Evolutionary conservation across 2,888 invertebrate genomes (phyloP).

Genomic region (Chelonus formosanus): DNA sequence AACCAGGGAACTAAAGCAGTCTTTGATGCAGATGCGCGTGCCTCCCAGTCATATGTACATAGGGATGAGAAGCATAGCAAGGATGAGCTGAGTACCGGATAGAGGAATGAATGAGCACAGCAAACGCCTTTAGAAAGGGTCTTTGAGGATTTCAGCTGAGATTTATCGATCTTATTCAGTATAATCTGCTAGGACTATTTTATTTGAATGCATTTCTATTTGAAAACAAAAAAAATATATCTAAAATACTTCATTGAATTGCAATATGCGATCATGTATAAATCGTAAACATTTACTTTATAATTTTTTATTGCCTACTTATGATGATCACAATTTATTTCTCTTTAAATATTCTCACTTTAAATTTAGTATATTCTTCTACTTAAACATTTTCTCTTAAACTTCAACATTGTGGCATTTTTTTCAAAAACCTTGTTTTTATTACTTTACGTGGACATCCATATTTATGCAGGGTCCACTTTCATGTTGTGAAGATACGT

Average conservation of each 20-base stretch:
- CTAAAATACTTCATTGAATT: constrained; percentile 8
- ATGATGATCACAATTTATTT: neutral
- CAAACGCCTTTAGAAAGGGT: neutral
- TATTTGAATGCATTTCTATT: constrained; percentile 17
- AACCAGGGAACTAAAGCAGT: constrained; percentile 1
- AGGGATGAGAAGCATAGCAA: neutral
- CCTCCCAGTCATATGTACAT: constrained; percentile 2
- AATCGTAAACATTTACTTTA: constrained; percentile 17
- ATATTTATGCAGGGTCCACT: constrained; percentile 49
- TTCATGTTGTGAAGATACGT: constrained; percentile 35
- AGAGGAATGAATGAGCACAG: neutral
- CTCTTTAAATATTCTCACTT: constrained; percentile 11
- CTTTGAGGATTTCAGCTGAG: constrained; percentile 22
- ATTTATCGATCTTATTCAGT: constrained; percentile 25
- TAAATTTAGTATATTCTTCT: too few species aligned
- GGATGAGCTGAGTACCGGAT: too few species aligned
- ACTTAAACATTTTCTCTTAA: too few species aligned
- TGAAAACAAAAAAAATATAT: constrained; percentile 11
- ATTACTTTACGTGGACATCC: constrained; percentile 46
- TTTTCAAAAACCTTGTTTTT: constrained; percentile 27
- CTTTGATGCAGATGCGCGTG: constrained; percentile 22
- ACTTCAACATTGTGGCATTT: too few species aligned
- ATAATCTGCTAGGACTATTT: constrained; percentile 23
- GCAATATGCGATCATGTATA: constrained; percentile 19
- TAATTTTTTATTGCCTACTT: constrained; percentile 10